Percentiles rank a stretch among this genome's conserved stretches.
These are phyloP conservation scores for Spermophilus dauricus DNA, from an alignment of 2,113 vertebrate species.

Conservation along the genomic window DNA sequence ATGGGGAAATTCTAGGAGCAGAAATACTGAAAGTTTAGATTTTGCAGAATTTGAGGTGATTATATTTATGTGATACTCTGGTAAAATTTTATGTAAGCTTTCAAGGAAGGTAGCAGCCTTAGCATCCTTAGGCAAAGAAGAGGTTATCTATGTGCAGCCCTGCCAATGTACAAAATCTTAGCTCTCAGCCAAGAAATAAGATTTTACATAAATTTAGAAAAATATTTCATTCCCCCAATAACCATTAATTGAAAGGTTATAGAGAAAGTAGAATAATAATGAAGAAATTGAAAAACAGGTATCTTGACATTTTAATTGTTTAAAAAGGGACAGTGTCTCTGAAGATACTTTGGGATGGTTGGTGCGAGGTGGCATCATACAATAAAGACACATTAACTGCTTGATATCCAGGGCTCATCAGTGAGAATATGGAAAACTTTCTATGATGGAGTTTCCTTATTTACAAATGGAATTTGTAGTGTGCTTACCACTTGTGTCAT, in stretches of 20 bases:
- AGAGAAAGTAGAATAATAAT: background rate
- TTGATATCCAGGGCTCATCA: background rate
- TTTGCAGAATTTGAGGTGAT: background rate
- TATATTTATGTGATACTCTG: constrained; percentile 24
- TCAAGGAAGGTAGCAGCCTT: background rate
- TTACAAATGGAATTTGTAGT: background rate
- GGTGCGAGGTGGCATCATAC: accelerated
- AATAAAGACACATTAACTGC: background rate
- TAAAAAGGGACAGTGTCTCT: background rate
- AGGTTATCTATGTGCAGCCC: background rate
- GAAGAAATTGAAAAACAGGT: background rate
- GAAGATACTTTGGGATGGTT: background rate
- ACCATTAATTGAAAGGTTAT: background rate
- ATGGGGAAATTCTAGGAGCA: background rate
- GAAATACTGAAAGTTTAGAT: background rate
- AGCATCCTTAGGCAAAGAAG: background rate
- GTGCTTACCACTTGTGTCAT: background rate
- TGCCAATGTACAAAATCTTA: background rate
- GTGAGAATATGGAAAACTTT: background rate
- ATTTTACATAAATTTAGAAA: background rate
- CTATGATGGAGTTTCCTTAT: background rate
- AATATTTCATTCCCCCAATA: background rate
- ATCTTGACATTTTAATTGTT: background rate
- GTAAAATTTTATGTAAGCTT: background rate
- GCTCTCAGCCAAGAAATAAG: background rate